These are phyloP conservation scores for Liparis tanakae DNA, from an alignment of 2,797 vertebrate species.

Conservation along the genomic window DNA sequence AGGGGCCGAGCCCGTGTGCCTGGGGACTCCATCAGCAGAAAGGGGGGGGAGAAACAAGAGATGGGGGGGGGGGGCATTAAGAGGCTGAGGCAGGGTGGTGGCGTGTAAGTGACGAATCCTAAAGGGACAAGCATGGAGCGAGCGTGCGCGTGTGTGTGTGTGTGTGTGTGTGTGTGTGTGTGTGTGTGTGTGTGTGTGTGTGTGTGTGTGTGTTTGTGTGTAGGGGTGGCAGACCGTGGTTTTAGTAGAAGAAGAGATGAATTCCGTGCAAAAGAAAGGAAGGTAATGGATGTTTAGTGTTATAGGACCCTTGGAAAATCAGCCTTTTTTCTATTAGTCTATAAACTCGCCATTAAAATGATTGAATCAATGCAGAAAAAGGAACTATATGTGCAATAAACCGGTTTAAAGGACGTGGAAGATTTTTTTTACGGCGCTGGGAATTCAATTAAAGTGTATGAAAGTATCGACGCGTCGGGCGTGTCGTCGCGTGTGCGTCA, in stretches of 20 bases:
- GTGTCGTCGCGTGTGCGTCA: slow-evolving; percentile 34
- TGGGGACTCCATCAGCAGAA: slow-evolving; percentile 61
- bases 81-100: slow-evolving; percentile 45
- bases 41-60: slow-evolving; percentile 5
- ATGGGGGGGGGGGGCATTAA: slow-evolving; percentile 37
- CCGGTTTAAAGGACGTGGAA: slow-evolving; percentile 1
- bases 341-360: slow-evolving; percentile 65
- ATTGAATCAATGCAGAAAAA: slow-evolving; percentile 62
- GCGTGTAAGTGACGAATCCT: slow-evolving; percentile 54
- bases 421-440: slow-evolving; percentile 33
- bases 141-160: slow-evolving; percentile 15
- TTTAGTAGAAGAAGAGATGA: slow-evolving; percentile 14
- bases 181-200: slow-evolving; percentile 1
- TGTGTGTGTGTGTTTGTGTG: background rate
- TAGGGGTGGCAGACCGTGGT: background rate
- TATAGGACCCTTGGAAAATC: slow-evolving; percentile 39
- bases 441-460: slow-evolving; percentile 29
- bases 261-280: slow-evolving; percentile 34
- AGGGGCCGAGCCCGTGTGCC: slow-evolving; percentile 45
- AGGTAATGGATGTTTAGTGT: slow-evolving; percentile 54
- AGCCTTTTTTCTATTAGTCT: slow-evolving; percentile 53
- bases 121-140: slow-evolving; percentile 34
- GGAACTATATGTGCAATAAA: slow-evolving; percentile 37
- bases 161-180: slow-evolving; percentile 10
- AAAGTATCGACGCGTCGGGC: slow-evolving; percentile 23